These are phyloP conservation scores for Steinernema hermaphroditum DNA, from an alignment of 2,888 invertebrate genomes.

Conservation along the genomic window DNA sequence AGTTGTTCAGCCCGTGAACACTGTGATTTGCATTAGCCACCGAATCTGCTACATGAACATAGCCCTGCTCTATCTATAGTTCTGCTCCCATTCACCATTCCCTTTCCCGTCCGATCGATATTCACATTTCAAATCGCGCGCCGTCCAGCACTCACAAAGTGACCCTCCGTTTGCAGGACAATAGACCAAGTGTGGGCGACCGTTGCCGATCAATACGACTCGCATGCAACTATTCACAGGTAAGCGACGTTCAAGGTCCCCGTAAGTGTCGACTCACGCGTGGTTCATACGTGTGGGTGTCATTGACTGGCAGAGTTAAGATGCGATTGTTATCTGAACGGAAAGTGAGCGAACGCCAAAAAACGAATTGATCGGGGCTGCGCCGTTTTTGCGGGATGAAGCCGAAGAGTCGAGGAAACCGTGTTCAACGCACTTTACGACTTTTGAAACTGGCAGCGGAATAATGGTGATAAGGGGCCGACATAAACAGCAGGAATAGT, in stretches of 20 bases:
- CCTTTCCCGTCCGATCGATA: too few relatives aligned
- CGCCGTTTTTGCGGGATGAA: background rate
- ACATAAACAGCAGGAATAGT: too few relatives aligned
- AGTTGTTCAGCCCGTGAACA: too few relatives aligned
- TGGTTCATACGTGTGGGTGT: background rate
- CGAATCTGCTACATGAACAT: too few relatives aligned
- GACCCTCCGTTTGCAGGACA: conserved; percentile 21
- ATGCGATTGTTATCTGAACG: conserved; percentile 24
- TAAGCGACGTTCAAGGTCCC: conserved; percentile 30
- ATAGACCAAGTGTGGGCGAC: conserved; percentile 56
- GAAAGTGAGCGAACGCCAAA: background rate
- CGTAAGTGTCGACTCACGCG: background rate
- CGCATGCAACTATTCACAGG: conserved; percentile 56
- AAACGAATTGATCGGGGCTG: conserved; percentile 10
- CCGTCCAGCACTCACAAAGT: too few relatives aligned
- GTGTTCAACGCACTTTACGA: conserved; percentile 20
- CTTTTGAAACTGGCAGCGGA: too few relatives aligned
- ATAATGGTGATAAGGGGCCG: too few relatives aligned
- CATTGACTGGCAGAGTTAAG: background rate
- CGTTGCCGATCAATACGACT: conserved; percentile 56
- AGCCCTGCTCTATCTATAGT: too few relatives aligned
- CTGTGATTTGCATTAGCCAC: too few relatives aligned
- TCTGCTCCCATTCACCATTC: too few relatives aligned
- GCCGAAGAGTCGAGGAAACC: background rate
- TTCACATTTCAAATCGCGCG: too few relatives aligned